Base-by-base conservation (phyloP, 2,113 vertebrate species). In the Chascanopsetta lugubris region DNA sequence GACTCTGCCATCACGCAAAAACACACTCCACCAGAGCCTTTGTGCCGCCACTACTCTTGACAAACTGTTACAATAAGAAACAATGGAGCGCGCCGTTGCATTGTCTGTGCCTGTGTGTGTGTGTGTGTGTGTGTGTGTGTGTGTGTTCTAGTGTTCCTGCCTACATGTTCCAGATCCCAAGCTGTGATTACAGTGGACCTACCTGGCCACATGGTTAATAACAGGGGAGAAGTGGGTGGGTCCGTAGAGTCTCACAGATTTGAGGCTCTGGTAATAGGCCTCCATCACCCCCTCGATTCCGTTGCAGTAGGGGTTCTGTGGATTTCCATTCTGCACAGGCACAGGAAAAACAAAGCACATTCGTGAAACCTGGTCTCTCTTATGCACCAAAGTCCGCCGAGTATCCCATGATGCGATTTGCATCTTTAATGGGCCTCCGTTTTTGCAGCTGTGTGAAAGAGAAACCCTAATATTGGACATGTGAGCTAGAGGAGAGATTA, bases 141-240 rank as follows among this genome's bases (percentile, higher is more conserved):
- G 15, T 40, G 38, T 40, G 38, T 42, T 7, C 6, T 0, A 17
- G 20, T 56, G 32, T 12, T 18, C 53, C 24, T 45, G 45, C 61
- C 58, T 34, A 57, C 53, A 15, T 51, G 42, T 13, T 70, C 20
- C 36, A 26, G 27, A 29, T 40, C 7, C 8, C 24, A 6, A 13
- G 9, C 29, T 32, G 38, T 76, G 75, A 67, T 70, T 73, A 51
- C 3, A 65, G 61, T 30, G 36, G 58, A 60, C 70, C 55, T 86
- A 99, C 97, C 97, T 95, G 82, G 97, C 97, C 79, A 99, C 97
- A 20, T 98, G 96, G 90, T 97, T 99, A 83, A 99, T 98, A 47
- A 99, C 95, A 49, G 97, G 97, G 59, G 96, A 97, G 91, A 99
- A 99, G 85, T 97, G 97, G 51, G 97, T 99, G 57, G 96, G 96